Conservation (phyloP, 30 jellyfish, hydroid and myxozoan genomes). For the Clytia hemisphaerica region DNA sequence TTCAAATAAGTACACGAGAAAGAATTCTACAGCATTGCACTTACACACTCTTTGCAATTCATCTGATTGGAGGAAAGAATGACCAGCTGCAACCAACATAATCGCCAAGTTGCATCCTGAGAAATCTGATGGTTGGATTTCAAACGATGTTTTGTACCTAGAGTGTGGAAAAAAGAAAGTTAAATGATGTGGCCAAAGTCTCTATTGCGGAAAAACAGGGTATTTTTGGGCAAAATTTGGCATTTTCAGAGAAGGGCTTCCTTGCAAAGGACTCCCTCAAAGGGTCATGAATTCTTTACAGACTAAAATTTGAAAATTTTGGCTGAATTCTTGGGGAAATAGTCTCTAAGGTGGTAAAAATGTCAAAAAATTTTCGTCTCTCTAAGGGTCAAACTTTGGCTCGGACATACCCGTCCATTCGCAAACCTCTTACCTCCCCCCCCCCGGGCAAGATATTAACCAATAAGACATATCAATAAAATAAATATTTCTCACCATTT, state of each 20-base stretch:
- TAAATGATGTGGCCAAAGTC: background rate
- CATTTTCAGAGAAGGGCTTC: background rate
- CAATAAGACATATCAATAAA: background rate
- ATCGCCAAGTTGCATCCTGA: slow-evolving; percentile 93
- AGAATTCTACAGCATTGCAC: no score
- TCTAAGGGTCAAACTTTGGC: no score
- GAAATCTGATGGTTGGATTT: slow-evolving; percentile 77
- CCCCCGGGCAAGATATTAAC: no score
- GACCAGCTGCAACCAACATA: slow-evolving; percentile 81
- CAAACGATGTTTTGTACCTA: slow-evolving; percentile 95
- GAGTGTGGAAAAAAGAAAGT: background rate
- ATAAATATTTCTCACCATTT: slow-evolving; percentile 55
- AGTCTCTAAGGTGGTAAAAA: no score
- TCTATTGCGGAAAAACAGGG: background rate
- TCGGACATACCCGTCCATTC: no score
- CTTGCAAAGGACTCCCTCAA: no score
- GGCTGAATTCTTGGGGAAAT: no score
- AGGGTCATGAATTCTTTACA: no score
- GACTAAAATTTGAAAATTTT: no score
- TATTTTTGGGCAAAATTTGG: background rate
- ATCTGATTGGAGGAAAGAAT: slow-evolving; percentile 59
- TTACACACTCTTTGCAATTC: slow-evolving; percentile 94
- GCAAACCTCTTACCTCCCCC: no score
- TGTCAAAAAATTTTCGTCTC: no score
- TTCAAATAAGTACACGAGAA: no score